Base-by-base conservation (phyloP, 2,113 vertebrate genomes). In the Epinephelus cyanopodus region DNA sequence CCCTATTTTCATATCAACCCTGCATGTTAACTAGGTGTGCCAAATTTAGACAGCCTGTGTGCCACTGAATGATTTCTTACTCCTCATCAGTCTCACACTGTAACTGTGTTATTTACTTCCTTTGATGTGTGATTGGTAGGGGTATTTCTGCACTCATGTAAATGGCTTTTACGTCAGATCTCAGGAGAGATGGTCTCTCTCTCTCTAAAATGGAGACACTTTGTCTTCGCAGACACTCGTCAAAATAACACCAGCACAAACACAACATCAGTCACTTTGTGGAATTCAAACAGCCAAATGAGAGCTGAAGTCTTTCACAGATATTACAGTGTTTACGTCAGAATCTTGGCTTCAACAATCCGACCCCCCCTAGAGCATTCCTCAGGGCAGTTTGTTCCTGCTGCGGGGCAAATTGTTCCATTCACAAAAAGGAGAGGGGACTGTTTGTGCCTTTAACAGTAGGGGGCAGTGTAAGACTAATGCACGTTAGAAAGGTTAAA, bases 381-480 rank as follows among this genome's bases (percentile, higher is more conserved):
- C 60, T 63, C 58, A 19, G 60, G 48, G 58, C 47, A 14, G 29
- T 37, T 73, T 61, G 23, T 15, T 61, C 6, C 12, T 8, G 7
- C 39, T 72, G 54, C 39, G 47, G 17, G 23, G 56, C 39, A 48
- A 58, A 27, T 52, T 54, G 33, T 21, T 45, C 39, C 50, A 47
- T 14, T 66, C 25, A 58, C 13, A 5, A 18, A 27, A 13, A 14
- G 6, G 18, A 53, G 27, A 39, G 0, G 8, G n/a, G 8, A n/a
- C 23, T n/a, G 12, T 62, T 67, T 10, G 64, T 47, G 11, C 18
- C 9, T 74, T 9, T 42, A 82, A 77, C 75, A 64, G 50, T n/a
- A 85, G 77, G 25, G 73, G 80, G 80, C 83, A 83, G 67, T 77
- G 71, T 29, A 15, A 74, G 21, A 45, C 65, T 58, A 48, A 58